Percentiles rank a stretch among this genome's conserved stretches.
These are phyloP conservation scores for Coelopa frigida DNA, from an alignment of 1,140 invertebrate genomes.

Conservation along the genomic window DNA sequence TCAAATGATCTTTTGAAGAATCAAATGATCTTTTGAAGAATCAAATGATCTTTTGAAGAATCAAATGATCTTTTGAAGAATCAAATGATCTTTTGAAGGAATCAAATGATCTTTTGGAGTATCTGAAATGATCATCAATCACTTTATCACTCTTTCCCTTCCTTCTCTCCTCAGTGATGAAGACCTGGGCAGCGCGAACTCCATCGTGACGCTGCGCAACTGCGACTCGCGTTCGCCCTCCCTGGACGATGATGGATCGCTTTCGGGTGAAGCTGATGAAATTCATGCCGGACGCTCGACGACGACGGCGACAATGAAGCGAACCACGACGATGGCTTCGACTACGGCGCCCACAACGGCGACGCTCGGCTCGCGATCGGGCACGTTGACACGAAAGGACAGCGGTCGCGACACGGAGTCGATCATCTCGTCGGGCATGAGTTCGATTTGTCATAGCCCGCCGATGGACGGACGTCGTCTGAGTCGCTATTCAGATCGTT, in stretches of 20 bases:
- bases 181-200: conserved; percentile 27
- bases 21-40: background rate
- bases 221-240: conserved; percentile 29
- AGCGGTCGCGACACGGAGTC: conserved; percentile 35
- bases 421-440: conserved; percentile 40
- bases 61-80: background rate
- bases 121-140: too few relatives aligned
- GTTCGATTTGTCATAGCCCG: conserved; percentile 37
- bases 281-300: background rate
- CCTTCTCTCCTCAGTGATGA: conserved; percentile 10
- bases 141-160: background rate
- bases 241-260: conserved; percentile 20
- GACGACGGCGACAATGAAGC: background rate
- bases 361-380: background rate
- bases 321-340: background rate
- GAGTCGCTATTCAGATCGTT: conserved; percentile 37
- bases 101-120: background rate
- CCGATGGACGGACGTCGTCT: conserved; percentile 30
- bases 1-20: background rate
- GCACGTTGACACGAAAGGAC: conserved; percentile 25
- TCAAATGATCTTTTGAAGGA: background rate
- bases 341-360: background rate
- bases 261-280: conserved; percentile 12
- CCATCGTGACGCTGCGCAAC: conserved; percentile 35
- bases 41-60: background rate